These are phyloP conservation scores for Suillia variegata DNA, from an alignment of 2,888 invertebrate genomes.

Conservation along the genomic window DNA sequence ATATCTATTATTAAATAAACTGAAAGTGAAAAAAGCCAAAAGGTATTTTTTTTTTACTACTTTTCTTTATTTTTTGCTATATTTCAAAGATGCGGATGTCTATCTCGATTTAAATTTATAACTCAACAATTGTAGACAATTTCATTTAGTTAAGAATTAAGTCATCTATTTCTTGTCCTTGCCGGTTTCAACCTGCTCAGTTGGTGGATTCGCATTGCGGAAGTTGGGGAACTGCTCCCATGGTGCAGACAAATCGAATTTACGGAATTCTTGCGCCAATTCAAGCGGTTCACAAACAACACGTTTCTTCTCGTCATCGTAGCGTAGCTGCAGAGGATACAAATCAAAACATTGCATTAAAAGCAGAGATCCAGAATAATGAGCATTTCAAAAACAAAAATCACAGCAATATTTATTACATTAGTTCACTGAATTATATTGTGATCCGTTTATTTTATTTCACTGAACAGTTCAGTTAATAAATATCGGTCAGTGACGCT, in stretches of 20 bases:
- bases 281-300: constrained; percentile 97
- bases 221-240: constrained; percentile 99
- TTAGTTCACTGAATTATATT: too few species aligned
- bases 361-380: not conserved
- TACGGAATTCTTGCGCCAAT: constrained; percentile 95
- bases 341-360: constrained; percentile 5
- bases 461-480: too few species aligned
- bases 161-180: constrained; percentile 36
- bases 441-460: too few species aligned
- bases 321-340: constrained; percentile 68
- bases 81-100: constrained; percentile 36
- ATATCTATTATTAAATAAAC: not conserved
- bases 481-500: too few species aligned
- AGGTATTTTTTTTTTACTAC: constrained; percentile 31
- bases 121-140: constrained; percentile 1
- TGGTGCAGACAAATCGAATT: constrained; percentile 94
- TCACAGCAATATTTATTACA: too few species aligned
- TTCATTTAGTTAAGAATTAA: too few species aligned
- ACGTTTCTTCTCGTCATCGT: constrained; percentile 96
- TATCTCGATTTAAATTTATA: constrained; percentile 11
- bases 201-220: constrained; percentile 68
- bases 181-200: constrained; percentile 68
- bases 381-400: not conserved
- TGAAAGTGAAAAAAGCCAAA: not conserved
- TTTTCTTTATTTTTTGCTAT: constrained; percentile 26